Percentiles rank a stretch among this genome's conserved stretches.
phyloP scores from a whole-genome alignment of 2,113 vertebrate genomes.

The Nothoprocta pentlandii region DNA sequence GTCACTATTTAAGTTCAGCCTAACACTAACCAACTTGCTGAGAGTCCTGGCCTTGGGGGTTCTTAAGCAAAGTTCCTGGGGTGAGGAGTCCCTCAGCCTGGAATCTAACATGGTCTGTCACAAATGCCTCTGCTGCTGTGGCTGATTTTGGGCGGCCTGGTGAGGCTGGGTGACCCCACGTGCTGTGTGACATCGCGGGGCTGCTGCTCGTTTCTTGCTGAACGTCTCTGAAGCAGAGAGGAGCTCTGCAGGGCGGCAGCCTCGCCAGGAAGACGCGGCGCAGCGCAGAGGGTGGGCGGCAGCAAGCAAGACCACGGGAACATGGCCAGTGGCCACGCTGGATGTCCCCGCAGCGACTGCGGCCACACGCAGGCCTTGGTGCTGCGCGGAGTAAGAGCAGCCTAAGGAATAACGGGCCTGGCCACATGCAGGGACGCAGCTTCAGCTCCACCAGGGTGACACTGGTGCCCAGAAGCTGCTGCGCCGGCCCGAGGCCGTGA shows the following conservation, averaged over 20 bases:
- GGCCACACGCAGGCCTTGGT: not conserved
- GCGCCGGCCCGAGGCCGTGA: too few relatives aligned
- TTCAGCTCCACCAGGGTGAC: conserved; percentile 14
- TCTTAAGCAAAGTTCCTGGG: not conserved
- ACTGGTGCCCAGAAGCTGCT: too few relatives aligned
- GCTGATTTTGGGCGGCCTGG: not conserved
- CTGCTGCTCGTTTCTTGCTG: not conserved
- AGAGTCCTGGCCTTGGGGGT: not conserved
- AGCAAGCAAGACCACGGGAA: not conserved
- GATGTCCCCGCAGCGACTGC: not conserved
- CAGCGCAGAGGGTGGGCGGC: not conserved
- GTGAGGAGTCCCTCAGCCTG: not conserved
- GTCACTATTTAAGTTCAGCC: not conserved
- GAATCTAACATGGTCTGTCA: not conserved
- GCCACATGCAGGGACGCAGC: not conserved
- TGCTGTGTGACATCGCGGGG: accelerated
- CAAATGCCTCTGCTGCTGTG: not conserved
- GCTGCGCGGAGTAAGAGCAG: conserved; percentile 44
- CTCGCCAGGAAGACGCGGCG: not conserved
- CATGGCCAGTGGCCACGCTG: not conserved
- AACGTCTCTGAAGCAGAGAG: not conserved
- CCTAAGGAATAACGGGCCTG: conserved; percentile 39
- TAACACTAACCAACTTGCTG: not conserved
- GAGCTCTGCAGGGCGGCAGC: not conserved
- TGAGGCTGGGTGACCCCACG: not conserved